Evolutionary conservation across 2,888 invertebrate genomes (phyloP).

Genomic region (Drosophila suboccidentalis): DNA sequence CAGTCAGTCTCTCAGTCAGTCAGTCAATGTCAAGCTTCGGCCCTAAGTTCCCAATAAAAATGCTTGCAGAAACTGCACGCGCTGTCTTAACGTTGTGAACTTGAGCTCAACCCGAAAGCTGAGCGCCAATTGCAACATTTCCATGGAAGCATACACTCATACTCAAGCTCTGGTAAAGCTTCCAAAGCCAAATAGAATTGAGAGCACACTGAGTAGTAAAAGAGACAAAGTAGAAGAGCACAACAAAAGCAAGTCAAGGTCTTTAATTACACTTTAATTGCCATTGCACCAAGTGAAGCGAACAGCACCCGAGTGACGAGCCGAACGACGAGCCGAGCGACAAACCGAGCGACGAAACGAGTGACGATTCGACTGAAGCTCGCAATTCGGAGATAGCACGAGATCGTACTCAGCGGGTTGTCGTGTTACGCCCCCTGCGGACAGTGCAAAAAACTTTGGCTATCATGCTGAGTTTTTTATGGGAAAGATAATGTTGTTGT

Average conservation of each 20-base stretch:
- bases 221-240: slow-evolving; percentile 22
- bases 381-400: slow-evolving; percentile 4
- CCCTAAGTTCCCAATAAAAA: slow-evolving; percentile 32
- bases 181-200: slow-evolving; percentile 13
- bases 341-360: slow-evolving; percentile 3
- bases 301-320: slow-evolving; percentile 8
- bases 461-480: slow-evolving; percentile 45
- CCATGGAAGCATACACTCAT: slow-evolving; percentile 32
- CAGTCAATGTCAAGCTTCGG: slow-evolving; percentile 60
- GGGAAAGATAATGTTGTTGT: slow-evolving; percentile 10
- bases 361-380: not conserved
- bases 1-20: slow-evolving; percentile 8
- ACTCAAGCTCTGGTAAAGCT: slow-evolving; percentile 36
- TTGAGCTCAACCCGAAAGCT: slow-evolving; percentile 50
- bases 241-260: slow-evolving; percentile 67
- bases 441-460: slow-evolving; percentile 15
- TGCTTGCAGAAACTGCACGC: slow-evolving; percentile 49
- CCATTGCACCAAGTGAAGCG: slow-evolving; percentile 44
- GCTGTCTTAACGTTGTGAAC: slow-evolving; percentile 41
- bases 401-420: slow-evolving; percentile 35
- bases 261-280: slow-evolving; percentile 65
- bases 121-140: slow-evolving; percentile 39
- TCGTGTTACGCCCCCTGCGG: slow-evolving; percentile 31
- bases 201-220: slow-evolving; percentile 13
- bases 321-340: slow-evolving; percentile 3